Base-by-base conservation (phyloP, 1,140 invertebrate species). In the Cydia strobilella region DNA sequence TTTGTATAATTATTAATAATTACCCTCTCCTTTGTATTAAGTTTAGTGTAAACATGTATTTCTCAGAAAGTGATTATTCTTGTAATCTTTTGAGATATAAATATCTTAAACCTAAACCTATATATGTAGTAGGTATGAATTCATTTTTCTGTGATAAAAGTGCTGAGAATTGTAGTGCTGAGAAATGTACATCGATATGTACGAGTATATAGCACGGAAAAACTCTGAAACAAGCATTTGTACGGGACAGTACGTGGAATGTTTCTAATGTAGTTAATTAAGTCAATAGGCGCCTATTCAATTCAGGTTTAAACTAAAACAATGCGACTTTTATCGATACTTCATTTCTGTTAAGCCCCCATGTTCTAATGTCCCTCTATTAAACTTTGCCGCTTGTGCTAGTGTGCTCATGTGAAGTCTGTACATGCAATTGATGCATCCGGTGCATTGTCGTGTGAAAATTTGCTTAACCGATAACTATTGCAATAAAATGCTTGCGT, bases 401-500 rank as follows among this genome's bases (percentile, higher is more conserved):
- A 0, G 12, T 59, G 54, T 59, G 13, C 4, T 9, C 4, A 23
- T 59, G 54, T 59, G 20, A 59, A 23, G 54, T 59, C 54, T 59
- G 54, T 59, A 59, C 54, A 59, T 59, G 54, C 54, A 59, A 59
- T n/a, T 59, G 54, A 9, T 59, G 54, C 54, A 59, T 59, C 54
- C 54, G 54, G 54, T 59, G 54, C 20, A 7, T 23, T 18, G 51
- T 7, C 54, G 54, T 59, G 54, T 23, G 54, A 59, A 54, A 59
- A 20, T 59, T 59, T 59, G 20, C 54, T 59, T 12, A 54, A 23
- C 18, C 20, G 20, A 59, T 59, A 59, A 2, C 42, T 45, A 7
- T 59, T 59, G 6, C 7, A 59, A 59, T 59, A 59, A 54, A 59
- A 59, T 59, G 10, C 54, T 23, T 18, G 51, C n/a, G 1, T 23